phyloP scores from a whole-genome alignment of 2,888 invertebrate species.

The Allacma fusca region DNA sequence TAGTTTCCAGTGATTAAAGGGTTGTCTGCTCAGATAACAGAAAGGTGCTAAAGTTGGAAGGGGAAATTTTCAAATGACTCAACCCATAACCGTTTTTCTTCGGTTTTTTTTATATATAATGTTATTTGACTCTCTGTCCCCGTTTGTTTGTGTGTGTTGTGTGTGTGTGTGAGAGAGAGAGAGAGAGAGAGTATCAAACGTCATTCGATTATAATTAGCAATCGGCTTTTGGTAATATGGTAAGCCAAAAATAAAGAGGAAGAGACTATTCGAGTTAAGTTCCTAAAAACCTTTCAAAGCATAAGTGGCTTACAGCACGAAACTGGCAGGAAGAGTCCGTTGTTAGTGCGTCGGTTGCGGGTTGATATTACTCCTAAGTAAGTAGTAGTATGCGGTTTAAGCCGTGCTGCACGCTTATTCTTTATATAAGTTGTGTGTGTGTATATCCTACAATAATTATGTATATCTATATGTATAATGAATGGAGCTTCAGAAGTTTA shows the following conservation, averaged over 20 bases:
- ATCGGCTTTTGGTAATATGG: slow-evolving; percentile 18
- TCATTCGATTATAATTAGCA: slow-evolving; percentile 38
- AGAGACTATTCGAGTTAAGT: slow-evolving; percentile 5
- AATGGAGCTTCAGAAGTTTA: too few species aligned
- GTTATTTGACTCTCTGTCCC: not conserved
- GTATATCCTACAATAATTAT: too few species aligned
- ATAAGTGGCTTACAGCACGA: slow-evolving; percentile 23
- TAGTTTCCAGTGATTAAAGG: slow-evolving; percentile 23
- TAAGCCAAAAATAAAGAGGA: slow-evolving; percentile 13
- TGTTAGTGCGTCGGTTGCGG: not conserved
- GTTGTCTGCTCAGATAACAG: slow-evolving; percentile 2
- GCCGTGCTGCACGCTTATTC: too few species aligned
- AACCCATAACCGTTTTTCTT: slow-evolving; percentile 3
- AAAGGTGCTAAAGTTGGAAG: slow-evolving; percentile 22
- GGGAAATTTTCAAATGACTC: not conserved
- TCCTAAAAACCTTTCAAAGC: slow-evolving; percentile 11
- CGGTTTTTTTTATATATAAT: not conserved
- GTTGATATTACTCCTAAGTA: not conserved
- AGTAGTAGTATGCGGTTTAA: not conserved
- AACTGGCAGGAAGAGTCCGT: slow-evolving; percentile 30
- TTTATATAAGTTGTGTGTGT: too few species aligned
- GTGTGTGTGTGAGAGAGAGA: too few species aligned
- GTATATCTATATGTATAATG: too few species aligned
- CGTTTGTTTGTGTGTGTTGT: not conserved
- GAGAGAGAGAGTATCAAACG: slow-evolving; percentile 29